Conservation (phyloP, 2,888 invertebrate species). For the Schizotus pectinicornis region DNA sequence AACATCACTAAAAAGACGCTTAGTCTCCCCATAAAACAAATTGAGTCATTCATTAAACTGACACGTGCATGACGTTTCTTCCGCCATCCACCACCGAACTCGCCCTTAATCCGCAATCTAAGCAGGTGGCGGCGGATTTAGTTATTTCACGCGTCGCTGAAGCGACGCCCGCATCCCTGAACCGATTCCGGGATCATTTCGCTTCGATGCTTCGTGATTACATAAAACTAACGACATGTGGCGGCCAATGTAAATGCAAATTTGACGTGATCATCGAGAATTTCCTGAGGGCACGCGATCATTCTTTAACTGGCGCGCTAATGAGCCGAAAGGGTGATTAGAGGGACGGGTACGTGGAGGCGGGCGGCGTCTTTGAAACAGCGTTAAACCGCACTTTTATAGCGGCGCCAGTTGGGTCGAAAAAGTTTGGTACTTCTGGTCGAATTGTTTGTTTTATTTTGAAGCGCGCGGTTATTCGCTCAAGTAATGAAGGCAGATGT, state of each 20-base stretch:
- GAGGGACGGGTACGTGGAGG: slow-evolving; percentile 1
- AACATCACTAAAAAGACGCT: no score
- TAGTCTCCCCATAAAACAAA: no score
- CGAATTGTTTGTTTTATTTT: slow-evolving; percentile 13
- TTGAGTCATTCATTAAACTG: no score
- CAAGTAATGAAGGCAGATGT: slow-evolving; percentile 47
- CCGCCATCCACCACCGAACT: not conserved
- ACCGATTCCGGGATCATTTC: slow-evolving; percentile 35
- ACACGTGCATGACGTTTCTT: not conserved
- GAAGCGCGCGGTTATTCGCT: slow-evolving; percentile 10
- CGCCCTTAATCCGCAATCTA: slow-evolving; percentile 7
- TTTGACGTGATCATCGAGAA: not conserved
- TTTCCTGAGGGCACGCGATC: slow-evolving; percentile 9
- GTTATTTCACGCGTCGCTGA: slow-evolving; percentile 52
- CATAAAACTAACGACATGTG: slow-evolving; percentile 32
- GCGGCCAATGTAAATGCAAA: slow-evolving; percentile 1
- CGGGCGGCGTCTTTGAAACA: slow-evolving; percentile 5
- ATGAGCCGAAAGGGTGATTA: slow-evolving; percentile 8
- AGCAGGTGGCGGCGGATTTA: slow-evolving; percentile 38
- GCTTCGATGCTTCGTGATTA: slow-evolving; percentile 37
- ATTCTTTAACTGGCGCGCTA: slow-evolving; percentile 7
- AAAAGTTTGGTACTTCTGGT: not conserved
- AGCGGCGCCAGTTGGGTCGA: slow-evolving; percentile 6
- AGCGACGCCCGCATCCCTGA: slow-evolving; percentile 41
- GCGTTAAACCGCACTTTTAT: not conserved